Evolutionary conservation across 1,140 invertebrate species (phyloP).

Genomic region (Brachionus rubens): DNA sequence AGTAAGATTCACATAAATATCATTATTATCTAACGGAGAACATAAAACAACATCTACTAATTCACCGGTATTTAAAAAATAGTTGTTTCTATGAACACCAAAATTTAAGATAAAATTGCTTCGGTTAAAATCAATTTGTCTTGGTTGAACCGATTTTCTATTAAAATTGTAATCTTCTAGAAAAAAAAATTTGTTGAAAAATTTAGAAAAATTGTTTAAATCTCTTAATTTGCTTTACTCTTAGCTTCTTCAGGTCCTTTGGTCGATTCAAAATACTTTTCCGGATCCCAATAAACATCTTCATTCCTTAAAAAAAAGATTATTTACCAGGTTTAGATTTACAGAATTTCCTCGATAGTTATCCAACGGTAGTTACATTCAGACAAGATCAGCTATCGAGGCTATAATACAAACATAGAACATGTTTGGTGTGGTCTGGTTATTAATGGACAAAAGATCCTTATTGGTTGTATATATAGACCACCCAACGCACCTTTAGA

Average conservation of each 20-base stretch:
- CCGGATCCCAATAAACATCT: not conserved
- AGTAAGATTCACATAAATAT: not conserved
- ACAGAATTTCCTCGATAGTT: no score
- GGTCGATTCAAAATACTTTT: slow-evolving; percentile 20
- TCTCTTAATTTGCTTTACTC: slow-evolving; percentile 1
- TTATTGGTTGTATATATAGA: no score
- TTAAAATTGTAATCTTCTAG: not conserved
- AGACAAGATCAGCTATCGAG: no score
- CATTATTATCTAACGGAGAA: not conserved
- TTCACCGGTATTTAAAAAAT: not conserved
- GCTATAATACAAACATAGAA: no score
- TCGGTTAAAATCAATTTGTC: slow-evolving; percentile 7
- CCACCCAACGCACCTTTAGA: no score
- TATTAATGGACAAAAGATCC: no score
- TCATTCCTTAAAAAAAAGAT: not conserved
- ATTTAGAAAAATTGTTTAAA: no score
- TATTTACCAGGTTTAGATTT: not conserved
- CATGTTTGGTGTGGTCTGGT: no score
- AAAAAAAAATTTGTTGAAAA: no score
- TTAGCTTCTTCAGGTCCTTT: not conserved
- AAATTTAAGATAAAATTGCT: not conserved
- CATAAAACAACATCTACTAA: not conserved
- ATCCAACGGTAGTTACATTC: no score
- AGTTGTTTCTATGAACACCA: not conserved
- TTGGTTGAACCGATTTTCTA: not conserved